Base-by-base conservation (phyloP, 1,140 invertebrate genomes). In the Melanaphis sacchari region DNA sequence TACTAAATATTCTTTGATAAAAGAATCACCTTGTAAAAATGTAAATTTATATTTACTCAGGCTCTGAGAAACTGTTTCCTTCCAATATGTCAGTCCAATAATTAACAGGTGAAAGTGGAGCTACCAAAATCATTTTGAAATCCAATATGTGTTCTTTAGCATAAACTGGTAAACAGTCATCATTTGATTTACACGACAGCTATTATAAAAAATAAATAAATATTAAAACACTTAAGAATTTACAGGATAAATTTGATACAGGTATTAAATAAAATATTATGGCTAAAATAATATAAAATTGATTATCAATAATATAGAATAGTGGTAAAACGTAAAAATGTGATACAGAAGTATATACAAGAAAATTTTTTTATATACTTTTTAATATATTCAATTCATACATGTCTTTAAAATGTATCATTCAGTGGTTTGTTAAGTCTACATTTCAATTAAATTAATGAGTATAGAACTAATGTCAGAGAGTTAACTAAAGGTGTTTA, bases 401-500 rank as follows among this genome's bases (percentile, higher is more conserved):
- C 24, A 76, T 66, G 36, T 93, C 26, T 31, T 26, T 84, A 31
- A 84, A 84, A 9, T 36, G n/a, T 36, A 52, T 52, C 46, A 21
- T 49, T 38, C 15, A 94, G 96, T 94, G 97, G 97, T 1, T 96
- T 97, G 24, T 96, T 94, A 91, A 95, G 95, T 93, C 96, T 96
- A 9, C 95, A 94, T 94, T 95, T 96, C 59, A 94, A 93, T 43
- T 87, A 95, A 87, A 94, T 93, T 7, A 97, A 97, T 95, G 95
- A 96, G 96, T 96, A 96, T 41, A 94, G 96, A 52, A 97, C 97
- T 26, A 98, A 98, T 95, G 97, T 97, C 4, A 97, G 97, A n/a
- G 96, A 96, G 22, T 95, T 99, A 24, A 98, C 97, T 0, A 97
- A 98, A 94, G 98, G 98, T 22, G 96, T 97, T 93, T 99, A 99